These are phyloP conservation scores for Spatulosminthurus flaviceps DNA, from an alignment of 2,888 invertebrate genomes.

Conservation along the genomic window DNA sequence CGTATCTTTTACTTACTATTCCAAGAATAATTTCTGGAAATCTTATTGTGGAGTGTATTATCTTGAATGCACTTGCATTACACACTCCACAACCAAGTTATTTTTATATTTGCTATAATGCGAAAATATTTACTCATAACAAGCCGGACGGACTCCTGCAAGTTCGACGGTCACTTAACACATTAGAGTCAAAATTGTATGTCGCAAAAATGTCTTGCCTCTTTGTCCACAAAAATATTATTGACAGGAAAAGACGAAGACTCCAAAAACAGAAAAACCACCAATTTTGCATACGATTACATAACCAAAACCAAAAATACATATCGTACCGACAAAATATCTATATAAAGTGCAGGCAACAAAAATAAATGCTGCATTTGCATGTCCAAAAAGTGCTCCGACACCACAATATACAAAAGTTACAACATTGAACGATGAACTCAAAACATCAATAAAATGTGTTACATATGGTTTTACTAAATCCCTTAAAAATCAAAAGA, in stretches of 20 bases:
- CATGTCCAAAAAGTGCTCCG: constrained; percentile 41
- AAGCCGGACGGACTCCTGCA: too few species aligned
- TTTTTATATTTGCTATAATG: too few species aligned
- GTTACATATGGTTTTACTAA: neutral
- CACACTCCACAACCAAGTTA: too few species aligned
- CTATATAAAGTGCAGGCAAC: constrained; percentile 36
- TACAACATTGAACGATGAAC: constrained; percentile 31
- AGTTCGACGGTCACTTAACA: constrained; percentile 16
- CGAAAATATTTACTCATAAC: too few species aligned
- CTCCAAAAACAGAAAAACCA: constrained; percentile 18
- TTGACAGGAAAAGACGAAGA: constrained; percentile 31
- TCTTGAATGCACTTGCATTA: too few species aligned
- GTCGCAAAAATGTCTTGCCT: constrained; percentile 21
- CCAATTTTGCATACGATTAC: neutral
- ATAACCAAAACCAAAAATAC: constrained; percentile 23
- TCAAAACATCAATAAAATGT: constrained; percentile 37
- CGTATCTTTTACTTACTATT: neutral
- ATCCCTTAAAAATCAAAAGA: constrained; percentile 17
- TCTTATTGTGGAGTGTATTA: too few species aligned
- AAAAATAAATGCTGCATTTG: constrained; percentile 45
- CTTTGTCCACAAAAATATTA: constrained; percentile 37
- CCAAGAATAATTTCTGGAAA: constrained; percentile 3
- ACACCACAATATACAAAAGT: constrained; percentile 42
- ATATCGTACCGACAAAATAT: constrained; percentile 1
- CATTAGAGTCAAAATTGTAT: constrained; percentile 19